phyloP scores from a whole-genome alignment of 2,888 invertebrate genomes.

The Penaeus monodon region DNA sequence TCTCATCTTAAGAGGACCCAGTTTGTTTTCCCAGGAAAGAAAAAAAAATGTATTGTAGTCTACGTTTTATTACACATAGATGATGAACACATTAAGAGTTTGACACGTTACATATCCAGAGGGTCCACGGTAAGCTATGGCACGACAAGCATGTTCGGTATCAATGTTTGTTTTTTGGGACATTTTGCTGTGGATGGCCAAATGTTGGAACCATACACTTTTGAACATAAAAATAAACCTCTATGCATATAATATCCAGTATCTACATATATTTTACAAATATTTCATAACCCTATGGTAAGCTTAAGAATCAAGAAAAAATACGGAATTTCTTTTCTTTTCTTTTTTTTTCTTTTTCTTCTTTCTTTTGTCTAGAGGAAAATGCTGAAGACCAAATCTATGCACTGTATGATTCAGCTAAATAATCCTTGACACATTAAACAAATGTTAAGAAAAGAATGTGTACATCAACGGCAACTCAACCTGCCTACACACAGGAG shows the following conservation, averaged over 20 bases:
- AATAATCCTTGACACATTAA: neutral
- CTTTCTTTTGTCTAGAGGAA: neutral
- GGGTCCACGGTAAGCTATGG: constrained; percentile 47
- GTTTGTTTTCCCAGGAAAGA: neutral
- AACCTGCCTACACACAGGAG: neutral
- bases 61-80: constrained; percentile 53
- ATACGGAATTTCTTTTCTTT: neutral
- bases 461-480: constrained; percentile 15
- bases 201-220: constrained; percentile 30
- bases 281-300: constrained; percentile 20
- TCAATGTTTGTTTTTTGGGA: constrained; percentile 31
- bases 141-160: constrained; percentile 45
- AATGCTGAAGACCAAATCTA: constrained; percentile 5
- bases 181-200: constrained; percentile 29
- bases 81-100: constrained; percentile 50
- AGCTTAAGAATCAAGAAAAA: neutral
- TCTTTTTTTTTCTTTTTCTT: neutral
- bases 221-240: constrained; percentile 54
- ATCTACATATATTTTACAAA: constrained; percentile 52
- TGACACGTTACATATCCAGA: constrained; percentile 43
- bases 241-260: constrained; percentile 46
- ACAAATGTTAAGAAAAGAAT: constrained; percentile 1
- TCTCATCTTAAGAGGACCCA: neutral
- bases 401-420: neutral
- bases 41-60: neutral